Evolutionary conservation across 2,113 vertebrate genomes (phyloP).

Genomic region (Bubo bubo): DNA sequence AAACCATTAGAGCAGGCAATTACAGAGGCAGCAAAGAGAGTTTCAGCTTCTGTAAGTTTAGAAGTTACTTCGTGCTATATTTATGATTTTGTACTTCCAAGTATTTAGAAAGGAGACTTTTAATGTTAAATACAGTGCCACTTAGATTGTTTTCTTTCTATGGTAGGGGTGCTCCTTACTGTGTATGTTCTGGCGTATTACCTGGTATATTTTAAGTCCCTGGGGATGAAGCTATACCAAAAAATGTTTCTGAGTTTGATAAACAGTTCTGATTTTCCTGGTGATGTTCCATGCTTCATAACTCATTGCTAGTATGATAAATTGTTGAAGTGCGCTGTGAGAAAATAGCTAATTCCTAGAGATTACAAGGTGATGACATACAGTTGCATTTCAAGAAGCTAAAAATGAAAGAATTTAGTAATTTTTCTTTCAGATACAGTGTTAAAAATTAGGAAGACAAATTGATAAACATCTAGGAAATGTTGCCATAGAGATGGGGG

Average conservation of each 20-base stretch:
- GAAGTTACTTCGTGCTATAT: neutral
- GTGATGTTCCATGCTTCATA: neutral
- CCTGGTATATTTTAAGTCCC: neutral
- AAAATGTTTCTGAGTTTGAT: neutral
- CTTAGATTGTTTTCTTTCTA: neutral
- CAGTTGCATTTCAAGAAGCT: neutral
- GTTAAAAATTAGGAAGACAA: neutral
- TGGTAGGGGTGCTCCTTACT: neutral
- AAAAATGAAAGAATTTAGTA: neutral
- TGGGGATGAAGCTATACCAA: neutral
- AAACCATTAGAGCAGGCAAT: constrained; percentile 89
- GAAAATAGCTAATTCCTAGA: neutral
- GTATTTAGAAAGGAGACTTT: neutral
- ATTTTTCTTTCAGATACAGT: neutral
- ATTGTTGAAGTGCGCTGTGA: neutral
- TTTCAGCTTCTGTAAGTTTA: constrained; percentile 84
- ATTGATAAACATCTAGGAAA: neutral
- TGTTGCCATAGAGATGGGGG: neutral
- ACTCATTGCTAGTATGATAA: neutral
- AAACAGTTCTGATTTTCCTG: neutral
- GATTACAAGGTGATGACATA: neutral
- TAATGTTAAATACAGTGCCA: neutral
- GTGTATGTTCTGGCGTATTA: neutral
- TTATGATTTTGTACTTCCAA: neutral
- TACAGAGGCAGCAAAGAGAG: constrained; percentile 81